Conservation (phyloP, 2,113 vertebrate species). For the Ursus arctos region DNA sequence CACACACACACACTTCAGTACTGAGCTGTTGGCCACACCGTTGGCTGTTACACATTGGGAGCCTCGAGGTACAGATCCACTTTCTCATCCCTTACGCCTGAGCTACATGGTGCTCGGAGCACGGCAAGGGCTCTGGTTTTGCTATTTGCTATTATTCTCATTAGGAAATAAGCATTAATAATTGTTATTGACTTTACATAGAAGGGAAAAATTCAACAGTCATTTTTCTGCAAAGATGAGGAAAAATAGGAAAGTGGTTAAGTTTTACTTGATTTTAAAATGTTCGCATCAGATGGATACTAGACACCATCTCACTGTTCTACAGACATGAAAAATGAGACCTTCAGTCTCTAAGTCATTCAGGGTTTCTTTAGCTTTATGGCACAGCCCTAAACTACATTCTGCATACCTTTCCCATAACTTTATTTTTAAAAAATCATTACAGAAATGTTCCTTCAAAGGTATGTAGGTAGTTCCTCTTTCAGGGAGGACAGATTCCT, state of each 20-base stretch:
- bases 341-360: accelerated
- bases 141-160: accelerated
- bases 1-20: accelerated
- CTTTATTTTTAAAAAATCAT: neutral
- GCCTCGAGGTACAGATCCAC: accelerated
- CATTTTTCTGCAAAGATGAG: neutral
- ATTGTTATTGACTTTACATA: neutral
- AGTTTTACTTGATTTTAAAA: neutral
- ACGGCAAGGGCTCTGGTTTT: accelerated
- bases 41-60: neutral
- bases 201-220: neutral
- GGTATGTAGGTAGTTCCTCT: neutral
- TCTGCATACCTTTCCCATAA: neutral
- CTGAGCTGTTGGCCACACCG: accelerated
- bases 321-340: too few relatives aligned
- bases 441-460: neutral
- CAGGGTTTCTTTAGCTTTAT: neutral
- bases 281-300: accelerated
- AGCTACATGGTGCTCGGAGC: accelerated
- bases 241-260: neutral
- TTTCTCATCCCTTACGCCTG: accelerated
- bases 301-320: accelerated
- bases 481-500: accelerated
- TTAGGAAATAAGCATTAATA: neutral
- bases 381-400: neutral